phyloP scores from a whole-genome alignment of 37 sponge, comb jelly and placozoan species.

The Ianthella basta region DNA sequence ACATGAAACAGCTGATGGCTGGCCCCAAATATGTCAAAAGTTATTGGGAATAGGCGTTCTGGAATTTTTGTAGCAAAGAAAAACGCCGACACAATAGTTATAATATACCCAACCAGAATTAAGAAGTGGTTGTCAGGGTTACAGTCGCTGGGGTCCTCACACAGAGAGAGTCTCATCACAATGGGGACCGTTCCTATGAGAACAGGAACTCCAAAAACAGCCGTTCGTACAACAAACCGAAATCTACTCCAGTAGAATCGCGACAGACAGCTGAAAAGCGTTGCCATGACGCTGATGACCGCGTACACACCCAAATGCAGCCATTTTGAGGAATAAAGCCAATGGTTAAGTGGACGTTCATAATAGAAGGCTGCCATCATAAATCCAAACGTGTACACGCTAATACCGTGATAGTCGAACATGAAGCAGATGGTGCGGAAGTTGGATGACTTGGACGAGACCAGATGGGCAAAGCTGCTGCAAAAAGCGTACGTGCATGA shows the following conservation, averaged over 20 bases:
- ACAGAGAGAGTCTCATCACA: neutral
- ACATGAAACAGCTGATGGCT: constrained; percentile 90
- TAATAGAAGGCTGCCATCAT: constrained; percentile 52
- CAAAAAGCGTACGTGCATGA: constrained; percentile 49
- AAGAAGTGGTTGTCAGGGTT: constrained; percentile 29
- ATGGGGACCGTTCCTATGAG: constrained; percentile 26
- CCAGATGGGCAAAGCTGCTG: constrained; percentile 76
- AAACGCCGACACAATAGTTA: constrained; percentile 38
- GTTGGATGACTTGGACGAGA: constrained; percentile 42
- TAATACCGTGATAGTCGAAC: constrained; percentile 81
- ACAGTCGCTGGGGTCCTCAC: constrained; percentile 38
- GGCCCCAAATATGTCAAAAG: constrained; percentile 76
- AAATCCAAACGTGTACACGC: constrained; percentile 57
- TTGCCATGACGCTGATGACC: constrained; percentile 19
- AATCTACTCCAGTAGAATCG: constrained; percentile 59
- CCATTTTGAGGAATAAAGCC: constrained; percentile 31
- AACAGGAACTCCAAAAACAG: constrained; percentile 45
- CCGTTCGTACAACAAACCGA: constrained; percentile 50
- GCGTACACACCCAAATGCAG: constrained; percentile 9
- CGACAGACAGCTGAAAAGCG: constrained; percentile 47
- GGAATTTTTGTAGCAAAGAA: constrained; percentile 88
- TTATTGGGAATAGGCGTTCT: constrained; percentile 80
- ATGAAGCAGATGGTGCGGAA: constrained; percentile 68
- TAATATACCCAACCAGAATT: neutral
- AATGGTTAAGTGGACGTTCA: constrained; percentile 20